A percentile compares a stretch with the other conserved stretches of the same genome.
phyloP scores from a whole-genome alignment of 1,140 invertebrate genomes.

The Himalopsyche phryganea region DNA sequence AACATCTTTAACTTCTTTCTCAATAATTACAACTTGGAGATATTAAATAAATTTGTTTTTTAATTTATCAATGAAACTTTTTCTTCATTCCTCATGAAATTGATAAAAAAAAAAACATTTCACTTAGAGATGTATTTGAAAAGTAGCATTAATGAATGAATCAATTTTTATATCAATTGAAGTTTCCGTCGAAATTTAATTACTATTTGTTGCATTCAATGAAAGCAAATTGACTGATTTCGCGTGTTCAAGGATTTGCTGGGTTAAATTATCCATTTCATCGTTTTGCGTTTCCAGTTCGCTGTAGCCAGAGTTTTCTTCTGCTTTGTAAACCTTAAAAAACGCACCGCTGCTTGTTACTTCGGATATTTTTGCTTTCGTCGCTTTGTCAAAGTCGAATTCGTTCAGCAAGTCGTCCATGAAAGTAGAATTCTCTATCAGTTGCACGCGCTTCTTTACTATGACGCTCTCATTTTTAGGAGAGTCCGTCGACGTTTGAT shows the following conservation, averaged over 20 bases:
- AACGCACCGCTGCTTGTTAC: slow-evolving; percentile 13
- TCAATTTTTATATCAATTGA: too few species aligned
- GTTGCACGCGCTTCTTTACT: slow-evolving; percentile 4
- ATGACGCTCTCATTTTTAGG: slow-evolving; percentile 1
- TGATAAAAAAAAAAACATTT: too few species aligned
- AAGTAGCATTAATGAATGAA: too few species aligned
- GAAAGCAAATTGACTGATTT: slow-evolving; percentile 14
- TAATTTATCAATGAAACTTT: too few species aligned
- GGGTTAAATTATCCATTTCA: slow-evolving; percentile 18
- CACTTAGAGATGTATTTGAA: too few species aligned
- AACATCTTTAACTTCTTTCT: too few species aligned
- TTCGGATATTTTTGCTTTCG: slow-evolving; percentile 23
- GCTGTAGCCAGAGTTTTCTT: slow-evolving; percentile 18
- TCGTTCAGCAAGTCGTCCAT: slow-evolving; percentile 19
- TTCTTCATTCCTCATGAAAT: too few species aligned
- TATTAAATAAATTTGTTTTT: too few species aligned
- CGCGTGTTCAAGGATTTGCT: slow-evolving; percentile 24
- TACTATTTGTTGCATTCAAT: not conserved
- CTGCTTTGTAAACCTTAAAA: slow-evolving; percentile 33
- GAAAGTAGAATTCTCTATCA: slow-evolving; percentile 18
- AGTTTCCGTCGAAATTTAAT: too few species aligned
- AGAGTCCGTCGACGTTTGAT: slow-evolving; percentile 7
- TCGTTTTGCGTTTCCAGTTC: slow-evolving; percentile 4
- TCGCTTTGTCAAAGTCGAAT: slow-evolving; percentile 20
- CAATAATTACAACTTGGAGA: too few species aligned